Percentiles rank a stretch among this genome's conserved stretches.
Evolutionary conservation across 1,140 invertebrate genomes (phyloP).

Genomic region (Drosophila murphyi): DNA sequence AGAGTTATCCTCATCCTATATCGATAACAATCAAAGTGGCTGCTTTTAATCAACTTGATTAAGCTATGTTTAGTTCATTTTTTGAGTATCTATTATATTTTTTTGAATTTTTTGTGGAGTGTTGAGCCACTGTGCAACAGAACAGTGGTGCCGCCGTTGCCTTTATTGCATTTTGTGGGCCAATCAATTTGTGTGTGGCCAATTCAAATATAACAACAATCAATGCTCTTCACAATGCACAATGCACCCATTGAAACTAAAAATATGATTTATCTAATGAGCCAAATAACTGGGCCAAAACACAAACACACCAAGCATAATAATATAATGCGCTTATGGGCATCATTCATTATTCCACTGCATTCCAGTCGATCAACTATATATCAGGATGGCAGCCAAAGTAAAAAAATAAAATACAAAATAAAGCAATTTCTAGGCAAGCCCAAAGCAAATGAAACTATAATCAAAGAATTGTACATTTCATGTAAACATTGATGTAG

Average conservation of each 20-base stretch:
- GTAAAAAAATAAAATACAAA: not conserved
- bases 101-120: not conserved
- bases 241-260: not conserved
- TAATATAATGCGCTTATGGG: conserved; percentile 56
- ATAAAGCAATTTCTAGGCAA: too few relatives aligned
- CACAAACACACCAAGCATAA: conserved; percentile 21
- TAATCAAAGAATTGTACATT: too few relatives aligned
- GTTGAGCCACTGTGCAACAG: not conserved
- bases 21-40: not conserved
- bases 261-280: conserved; percentile 67
- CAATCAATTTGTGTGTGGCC: conserved; percentile 58
- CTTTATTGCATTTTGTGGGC: conserved; percentile 40
- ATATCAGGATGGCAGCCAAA: conserved; percentile 1
- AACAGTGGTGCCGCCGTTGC: not conserved
- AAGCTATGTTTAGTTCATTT: too few relatives aligned
- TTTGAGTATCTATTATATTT: too few relatives aligned
- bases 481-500: too few relatives aligned
- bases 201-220: conserved; percentile 29
- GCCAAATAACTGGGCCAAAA: conserved; percentile 4
- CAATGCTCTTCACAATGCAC: conserved; percentile 24
- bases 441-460: too few relatives aligned
- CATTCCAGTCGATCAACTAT: not conserved
- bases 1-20: conserved; percentile 7
- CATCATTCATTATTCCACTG: conserved; percentile 29
- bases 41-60: too few relatives aligned